A percentile compares a stretch with the other conserved stretches of the same genome.
These are phyloP conservation scores for Morone chrysops DNA, from an alignment of 2,113 vertebrate species.

Conservation along the genomic window DNA sequence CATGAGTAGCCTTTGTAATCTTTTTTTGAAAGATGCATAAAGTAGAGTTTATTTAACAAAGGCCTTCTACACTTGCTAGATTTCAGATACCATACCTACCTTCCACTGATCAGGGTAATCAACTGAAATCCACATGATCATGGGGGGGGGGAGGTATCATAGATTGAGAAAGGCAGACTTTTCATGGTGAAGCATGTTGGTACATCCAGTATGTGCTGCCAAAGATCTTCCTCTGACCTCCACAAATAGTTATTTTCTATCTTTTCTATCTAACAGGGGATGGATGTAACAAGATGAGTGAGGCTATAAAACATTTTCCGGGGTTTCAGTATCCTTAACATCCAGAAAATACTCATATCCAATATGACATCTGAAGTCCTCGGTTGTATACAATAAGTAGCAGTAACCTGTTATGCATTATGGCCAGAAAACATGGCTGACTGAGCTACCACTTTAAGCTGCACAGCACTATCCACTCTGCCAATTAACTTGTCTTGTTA, in stretches of 20 bases:
- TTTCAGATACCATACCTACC: no score
- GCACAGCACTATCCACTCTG: neutral
- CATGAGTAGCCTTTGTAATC: no score
- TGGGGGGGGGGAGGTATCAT: no score
- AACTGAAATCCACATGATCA: neutral
- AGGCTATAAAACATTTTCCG: neutral
- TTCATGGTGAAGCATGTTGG: neutral
- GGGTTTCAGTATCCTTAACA: neutral
- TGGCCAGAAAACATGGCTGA: neutral
- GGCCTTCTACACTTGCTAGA: no score
- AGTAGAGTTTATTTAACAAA: no score
- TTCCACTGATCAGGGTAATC: neutral
- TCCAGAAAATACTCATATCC: neutral
- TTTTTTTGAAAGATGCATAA: no score
- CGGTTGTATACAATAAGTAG: neutral
- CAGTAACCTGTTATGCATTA: neutral
- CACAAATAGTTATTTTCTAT: no score
- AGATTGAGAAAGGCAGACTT: neutral
- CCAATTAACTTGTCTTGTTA: neutral
- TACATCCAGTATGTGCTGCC: no score
- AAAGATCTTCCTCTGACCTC: neutral
- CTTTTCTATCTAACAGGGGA: no score
- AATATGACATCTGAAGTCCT: neutral
- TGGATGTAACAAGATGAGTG: neutral
- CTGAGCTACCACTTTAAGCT: neutral